These are phyloP conservation scores for Xenopus borealis DNA, from an alignment of 2,113 vertebrate genomes.

Conservation along the genomic window DNA sequence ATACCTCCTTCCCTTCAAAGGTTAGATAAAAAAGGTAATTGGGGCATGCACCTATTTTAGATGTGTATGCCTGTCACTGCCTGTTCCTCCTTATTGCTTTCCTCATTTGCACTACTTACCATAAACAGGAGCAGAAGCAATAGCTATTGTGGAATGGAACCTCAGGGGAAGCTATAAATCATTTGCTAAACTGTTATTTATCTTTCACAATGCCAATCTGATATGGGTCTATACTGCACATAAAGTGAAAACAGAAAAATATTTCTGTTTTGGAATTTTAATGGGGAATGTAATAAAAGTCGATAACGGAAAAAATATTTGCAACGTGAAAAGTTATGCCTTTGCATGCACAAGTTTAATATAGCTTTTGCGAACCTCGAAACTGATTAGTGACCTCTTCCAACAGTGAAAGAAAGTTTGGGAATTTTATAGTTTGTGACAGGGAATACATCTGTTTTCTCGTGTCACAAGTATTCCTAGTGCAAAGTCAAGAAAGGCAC, in stretches of 20 bases:
- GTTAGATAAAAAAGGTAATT: background rate
- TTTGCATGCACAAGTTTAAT: no score
- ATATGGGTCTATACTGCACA: background rate
- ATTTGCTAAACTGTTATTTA: slow-evolving; percentile 3
- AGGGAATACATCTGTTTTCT: no score
- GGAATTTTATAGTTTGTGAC: no score
- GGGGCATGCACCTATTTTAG: background rate
- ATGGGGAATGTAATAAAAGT: no score
- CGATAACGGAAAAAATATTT: no score
- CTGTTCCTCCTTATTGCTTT: background rate
- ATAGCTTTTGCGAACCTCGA: no score
- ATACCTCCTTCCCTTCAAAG: background rate
- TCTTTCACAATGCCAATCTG: background rate
- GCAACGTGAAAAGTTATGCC: no score
- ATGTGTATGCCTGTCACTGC: background rate
- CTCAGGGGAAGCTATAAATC: background rate
- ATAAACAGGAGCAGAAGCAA: background rate
- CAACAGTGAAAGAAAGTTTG: no score
- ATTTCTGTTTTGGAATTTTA: no score
- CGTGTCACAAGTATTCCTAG: no score
- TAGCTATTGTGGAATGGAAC: background rate
- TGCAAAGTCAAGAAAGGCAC: no score
- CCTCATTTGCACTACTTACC: background rate
- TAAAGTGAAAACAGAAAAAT: background rate
- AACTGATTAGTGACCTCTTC: no score